phyloP scores from a whole-genome alignment of 2,113 vertebrate species.

The Muntiacus reevesi region DNA sequence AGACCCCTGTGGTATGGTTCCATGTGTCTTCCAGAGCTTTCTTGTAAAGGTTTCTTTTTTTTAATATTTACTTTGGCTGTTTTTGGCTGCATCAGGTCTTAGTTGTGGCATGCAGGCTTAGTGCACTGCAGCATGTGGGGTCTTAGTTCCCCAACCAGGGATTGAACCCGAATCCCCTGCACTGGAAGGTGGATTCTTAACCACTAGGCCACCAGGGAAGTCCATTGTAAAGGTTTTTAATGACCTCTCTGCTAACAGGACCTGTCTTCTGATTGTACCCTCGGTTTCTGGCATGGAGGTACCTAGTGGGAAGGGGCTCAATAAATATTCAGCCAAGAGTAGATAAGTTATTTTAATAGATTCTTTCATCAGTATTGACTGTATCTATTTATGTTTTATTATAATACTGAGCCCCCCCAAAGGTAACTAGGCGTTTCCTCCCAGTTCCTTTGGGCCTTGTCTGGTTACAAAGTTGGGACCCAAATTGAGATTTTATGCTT shows the following conservation, averaged over 20 bases:
- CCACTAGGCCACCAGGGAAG: not conserved
- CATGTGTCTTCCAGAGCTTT: not conserved
- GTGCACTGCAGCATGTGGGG: not conserved
- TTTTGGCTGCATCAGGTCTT: not conserved
- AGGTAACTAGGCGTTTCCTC: not conserved
- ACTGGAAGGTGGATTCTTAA: not conserved
- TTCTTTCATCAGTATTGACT: not conserved
- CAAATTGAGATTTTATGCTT: not conserved
- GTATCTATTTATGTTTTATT: not conserved
- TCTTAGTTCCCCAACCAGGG: not conserved
- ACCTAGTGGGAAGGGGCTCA: not conserved
- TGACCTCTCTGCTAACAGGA: not conserved
- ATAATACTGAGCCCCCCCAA: not conserved
- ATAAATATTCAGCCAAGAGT: not conserved
- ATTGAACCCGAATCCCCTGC: not conserved
- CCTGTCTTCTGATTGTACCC: not conserved
- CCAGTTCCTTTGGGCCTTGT: not conserved
- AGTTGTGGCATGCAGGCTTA: not conserved
- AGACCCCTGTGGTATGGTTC: not conserved
- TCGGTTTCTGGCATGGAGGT: not conserved
- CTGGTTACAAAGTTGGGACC: not conserved
- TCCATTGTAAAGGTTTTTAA: not conserved
- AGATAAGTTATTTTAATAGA: constrained; percentile 17
- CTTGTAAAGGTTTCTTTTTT: not conserved
- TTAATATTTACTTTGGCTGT: not conserved